Base-by-base conservation (phyloP, 2,888 invertebrate species). In the Phasia obesa region DNA sequence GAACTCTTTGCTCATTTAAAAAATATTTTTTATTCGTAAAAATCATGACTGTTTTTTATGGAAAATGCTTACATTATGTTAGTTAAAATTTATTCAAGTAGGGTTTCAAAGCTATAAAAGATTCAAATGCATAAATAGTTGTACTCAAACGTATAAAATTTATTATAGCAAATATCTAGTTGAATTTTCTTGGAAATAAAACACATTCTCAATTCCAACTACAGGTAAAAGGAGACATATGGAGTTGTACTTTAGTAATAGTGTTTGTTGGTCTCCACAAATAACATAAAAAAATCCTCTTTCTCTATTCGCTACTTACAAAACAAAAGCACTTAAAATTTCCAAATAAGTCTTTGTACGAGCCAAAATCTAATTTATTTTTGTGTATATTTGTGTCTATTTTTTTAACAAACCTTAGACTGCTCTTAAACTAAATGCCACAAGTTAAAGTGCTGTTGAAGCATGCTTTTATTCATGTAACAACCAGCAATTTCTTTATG, bases 391-490 rank as follows among this genome's bases (percentile, higher is more conserved):
- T 19, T 62, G 27, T 64, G 44, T 51, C 9, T 53, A 19, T 31
- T 74, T 38, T 17, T 51, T 82, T 82, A 69, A 77, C 69, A 77
- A 76, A 77, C 67, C 76, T 71, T 62, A 70, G 73, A 73, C 84
- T 81, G 44, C 75, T 78, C 74, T 81, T 81, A 81, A 84, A 78
- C 74, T 78, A 84, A 84, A 75, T 81, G 84, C 84, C 81, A 81
- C 78, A 75, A 81, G 84, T 84, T 81, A 81, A 81, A 81, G 65
- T 74, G 60, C 60, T 76, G 71, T 71, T 76, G 60, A 49, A 75
- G 70, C 23, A 42, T 71, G 57, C 79, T 60, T 31, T 69, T 62
- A 44, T 62, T 70, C 49, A 55, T 71, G 53, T 23, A 60, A 55
- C 60, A 57, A 57, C 77, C n/a, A 55, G 55, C 62, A n/a, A 57